phyloP scores from a whole-genome alignment of 2,113 vertebrate genomes.

The Glaucidium brasilianum region DNA sequence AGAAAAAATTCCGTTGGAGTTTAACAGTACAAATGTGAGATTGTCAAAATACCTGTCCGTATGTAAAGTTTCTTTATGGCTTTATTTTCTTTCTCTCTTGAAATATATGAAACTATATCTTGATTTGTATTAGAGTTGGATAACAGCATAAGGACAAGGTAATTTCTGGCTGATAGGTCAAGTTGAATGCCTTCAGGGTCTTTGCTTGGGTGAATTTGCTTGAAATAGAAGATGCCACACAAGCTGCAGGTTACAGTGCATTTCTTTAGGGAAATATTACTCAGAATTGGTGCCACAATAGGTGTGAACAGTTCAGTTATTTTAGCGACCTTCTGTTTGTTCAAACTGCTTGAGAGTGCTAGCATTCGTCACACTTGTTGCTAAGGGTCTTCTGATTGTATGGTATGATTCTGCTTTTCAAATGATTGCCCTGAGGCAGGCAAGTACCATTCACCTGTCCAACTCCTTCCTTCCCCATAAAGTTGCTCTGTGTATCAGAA shows the following conservation, averaged over 20 bases:
- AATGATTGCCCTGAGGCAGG: not conserved
- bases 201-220: not conserved
- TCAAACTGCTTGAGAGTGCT: not conserved
- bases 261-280: not conserved
- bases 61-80: not conserved
- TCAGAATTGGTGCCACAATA: not conserved
- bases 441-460: not conserved
- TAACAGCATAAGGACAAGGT: not conserved
- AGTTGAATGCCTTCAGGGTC: not conserved
- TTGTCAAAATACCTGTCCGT: not conserved
- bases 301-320: not conserved
- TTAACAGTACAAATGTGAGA: not conserved
- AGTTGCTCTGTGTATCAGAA: not conserved
- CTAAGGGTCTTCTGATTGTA: not conserved
- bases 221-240: not conserved
- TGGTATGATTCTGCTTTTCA: not conserved
- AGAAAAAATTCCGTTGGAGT: not conserved
- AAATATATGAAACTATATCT: not conserved
- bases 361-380: accelerated
- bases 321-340: not conserved
- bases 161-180: not conserved
- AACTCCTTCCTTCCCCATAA: not conserved
- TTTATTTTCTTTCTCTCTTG: not conserved
- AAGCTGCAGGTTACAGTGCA: not conserved
- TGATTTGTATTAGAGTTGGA: not conserved